Percentiles rank a stretch among this genome's conserved stretches.
phyloP scores from a whole-genome alignment of 2,113 vertebrate species.

The Dermatemys mawii region DNA sequence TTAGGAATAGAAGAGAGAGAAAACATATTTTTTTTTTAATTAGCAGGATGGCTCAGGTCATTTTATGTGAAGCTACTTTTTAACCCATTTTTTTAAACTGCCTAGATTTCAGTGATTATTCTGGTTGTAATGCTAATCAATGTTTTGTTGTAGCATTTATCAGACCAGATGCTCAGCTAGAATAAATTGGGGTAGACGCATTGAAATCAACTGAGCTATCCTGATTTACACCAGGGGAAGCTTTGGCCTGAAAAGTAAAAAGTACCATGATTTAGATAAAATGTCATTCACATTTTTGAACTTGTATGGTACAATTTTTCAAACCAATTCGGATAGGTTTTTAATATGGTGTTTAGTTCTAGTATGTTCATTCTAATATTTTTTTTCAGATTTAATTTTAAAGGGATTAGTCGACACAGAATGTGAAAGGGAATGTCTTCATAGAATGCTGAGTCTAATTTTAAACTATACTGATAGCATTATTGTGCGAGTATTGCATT shows the following conservation, averaged over 20 bases:
- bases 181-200: neutral
- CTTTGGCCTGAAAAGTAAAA: neutral
- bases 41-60: neutral
- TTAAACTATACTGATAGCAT: neutral
- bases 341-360: fast-evolving
- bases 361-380: neutral
- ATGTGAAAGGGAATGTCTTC: fast-evolving
- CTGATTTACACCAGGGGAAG: neutral
- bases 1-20: neutral
- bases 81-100: neutral
- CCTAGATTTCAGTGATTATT: neutral
- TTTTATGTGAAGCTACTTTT: neutral
- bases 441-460: neutral
- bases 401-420: neutral
- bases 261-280: neutral
- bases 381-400: constrained; percentile 3
- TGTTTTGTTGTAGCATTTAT: neutral
- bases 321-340: neutral
- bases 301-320: neutral
- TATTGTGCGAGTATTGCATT: neutral
- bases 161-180: neutral
- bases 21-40: neutral
- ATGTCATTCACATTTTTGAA: neutral
- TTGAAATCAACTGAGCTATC: neutral
- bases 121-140: neutral